A percentile compares a stretch with the other conserved stretches of the same genome.
Conservation (phyloP, 2,888 invertebrate genomes). For the Endotricha flammealis region DNA sequence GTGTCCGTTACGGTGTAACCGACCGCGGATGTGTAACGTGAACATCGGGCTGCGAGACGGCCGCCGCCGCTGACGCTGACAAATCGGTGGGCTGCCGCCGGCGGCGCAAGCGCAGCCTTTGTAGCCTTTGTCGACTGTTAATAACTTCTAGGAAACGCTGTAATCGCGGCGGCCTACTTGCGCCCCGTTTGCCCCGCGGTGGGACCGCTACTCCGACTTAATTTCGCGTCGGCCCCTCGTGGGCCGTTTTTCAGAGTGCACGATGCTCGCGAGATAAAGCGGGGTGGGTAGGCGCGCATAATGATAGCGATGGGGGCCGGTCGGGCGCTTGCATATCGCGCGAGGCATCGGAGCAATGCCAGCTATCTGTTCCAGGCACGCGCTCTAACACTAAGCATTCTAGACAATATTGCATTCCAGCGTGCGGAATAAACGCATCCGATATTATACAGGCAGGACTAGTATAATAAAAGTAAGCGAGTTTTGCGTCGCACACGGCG, state of each 20-base stretch:
- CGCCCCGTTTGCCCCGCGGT: constrained; percentile 41
- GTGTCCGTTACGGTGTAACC: constrained; percentile 59
- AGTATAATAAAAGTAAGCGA: constrained; percentile 34
- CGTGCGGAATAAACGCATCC: constrained; percentile 28
- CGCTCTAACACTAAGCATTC: constrained; percentile 23
- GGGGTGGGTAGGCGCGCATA: constrained; percentile 33
- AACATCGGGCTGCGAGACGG: constrained; percentile 40
- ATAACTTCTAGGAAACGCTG: constrained; percentile 56
- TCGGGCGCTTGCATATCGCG: constrained; percentile 32
- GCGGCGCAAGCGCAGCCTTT: constrained; percentile 43
- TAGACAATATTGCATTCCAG: constrained; percentile 41
- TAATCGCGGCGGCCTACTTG: constrained; percentile 53
- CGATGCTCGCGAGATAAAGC: constrained; percentile 38
- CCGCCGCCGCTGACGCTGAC: constrained; percentile 25
- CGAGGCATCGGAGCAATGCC: constrained; percentile 28
- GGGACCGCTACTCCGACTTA: constrained; percentile 47
- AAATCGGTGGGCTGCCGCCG: constrained; percentile 34
- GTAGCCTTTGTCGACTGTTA: constrained; percentile 49
- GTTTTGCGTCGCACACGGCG: constrained; percentile 28
- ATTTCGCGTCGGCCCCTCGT: constrained; percentile 34
- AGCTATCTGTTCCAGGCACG: constrained; percentile 36
- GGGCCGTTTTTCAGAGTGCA: constrained; percentile 42
- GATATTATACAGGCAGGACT: constrained; percentile 30
- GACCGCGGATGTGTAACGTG: constrained; percentile 63
- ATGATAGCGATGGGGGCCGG: constrained; percentile 36